phyloP scores from a whole-genome alignment of 2,797 vertebrate genomes.

The Alosa sapidissima region DNA sequence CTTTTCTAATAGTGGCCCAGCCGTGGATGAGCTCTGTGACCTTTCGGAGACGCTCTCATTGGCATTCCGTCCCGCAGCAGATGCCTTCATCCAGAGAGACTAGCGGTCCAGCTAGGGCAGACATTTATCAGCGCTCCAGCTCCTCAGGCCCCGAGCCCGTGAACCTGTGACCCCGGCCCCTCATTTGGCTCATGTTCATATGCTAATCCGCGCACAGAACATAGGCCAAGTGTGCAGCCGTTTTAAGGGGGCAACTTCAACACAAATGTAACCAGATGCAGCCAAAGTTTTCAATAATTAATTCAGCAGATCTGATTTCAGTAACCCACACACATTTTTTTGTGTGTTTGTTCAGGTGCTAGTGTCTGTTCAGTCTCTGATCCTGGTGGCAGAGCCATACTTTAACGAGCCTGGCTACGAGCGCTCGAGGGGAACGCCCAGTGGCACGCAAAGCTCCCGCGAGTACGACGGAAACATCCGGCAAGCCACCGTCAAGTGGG shows the following conservation, averaged over 20 bases:
- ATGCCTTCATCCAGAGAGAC: neutral
- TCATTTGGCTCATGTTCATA: neutral
- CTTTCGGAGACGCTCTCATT: neutral
- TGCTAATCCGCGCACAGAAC: neutral
- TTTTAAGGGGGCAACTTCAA: neutral
- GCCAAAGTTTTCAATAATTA: neutral
- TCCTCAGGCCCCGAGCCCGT: neutral
- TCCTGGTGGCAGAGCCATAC: constrained; percentile 96
- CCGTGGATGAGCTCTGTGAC: neutral
- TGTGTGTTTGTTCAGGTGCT: constrained; percentile 78
- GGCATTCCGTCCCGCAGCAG: neutral
- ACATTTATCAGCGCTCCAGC: neutral
- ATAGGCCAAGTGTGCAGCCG: neutral
- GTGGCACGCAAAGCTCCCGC: constrained; percentile 96
- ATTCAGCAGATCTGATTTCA: neutral
- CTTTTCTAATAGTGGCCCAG: neutral
- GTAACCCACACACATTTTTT: neutral
- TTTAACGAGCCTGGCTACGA: constrained; percentile 99
- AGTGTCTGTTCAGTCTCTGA: constrained; percentile 96
- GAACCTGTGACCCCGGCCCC: neutral
- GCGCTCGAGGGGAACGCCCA: constrained; percentile 92
- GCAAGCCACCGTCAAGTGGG: constrained; percentile 98
- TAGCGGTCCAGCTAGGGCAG: neutral
- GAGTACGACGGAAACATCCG: constrained; percentile 98
- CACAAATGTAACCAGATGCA: neutral